Conservation (phyloP, 2,888 invertebrate genomes). For the Taenaris catops region DNA sequence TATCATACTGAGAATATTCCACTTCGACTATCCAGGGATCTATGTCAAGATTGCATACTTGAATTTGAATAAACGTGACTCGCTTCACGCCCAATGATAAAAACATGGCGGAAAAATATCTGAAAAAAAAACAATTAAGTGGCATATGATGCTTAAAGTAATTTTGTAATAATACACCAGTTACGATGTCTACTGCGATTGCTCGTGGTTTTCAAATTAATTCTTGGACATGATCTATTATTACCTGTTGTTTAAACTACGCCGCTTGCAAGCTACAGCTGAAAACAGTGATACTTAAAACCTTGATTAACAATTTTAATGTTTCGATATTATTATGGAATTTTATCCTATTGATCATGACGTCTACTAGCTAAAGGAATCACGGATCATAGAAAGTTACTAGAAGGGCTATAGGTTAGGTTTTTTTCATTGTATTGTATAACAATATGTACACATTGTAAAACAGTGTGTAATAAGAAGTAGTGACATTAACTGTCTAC, state of each 20-base stretch:
- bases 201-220: constrained; percentile 20
- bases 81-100: constrained; percentile 24
- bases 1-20: constrained; percentile 66
- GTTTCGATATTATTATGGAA: too few relatives aligned
- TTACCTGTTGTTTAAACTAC: constrained; percentile 19
- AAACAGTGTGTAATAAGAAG: too few relatives aligned
- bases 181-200: constrained; percentile 17
- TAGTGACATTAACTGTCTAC: too few relatives aligned
- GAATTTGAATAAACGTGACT: constrained; percentile 42
- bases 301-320: too few relatives aligned
- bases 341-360: too few relatives aligned
- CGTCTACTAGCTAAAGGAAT: too few relatives aligned
- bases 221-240: constrained; percentile 17
- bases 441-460: too few relatives aligned
- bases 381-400: too few relatives aligned
- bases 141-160: constrained; percentile 19
- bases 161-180: constrained; percentile 20
- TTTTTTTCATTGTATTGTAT: too few relatives aligned
- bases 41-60: constrained; percentile 36
- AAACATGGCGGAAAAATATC: constrained; percentile 21
- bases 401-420: too few relatives aligned
- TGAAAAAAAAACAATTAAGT: constrained; percentile 17
- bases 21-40: constrained; percentile 43
- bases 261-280: background rate
- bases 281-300: background rate